These are phyloP conservation scores for Drosophila mercatorum DNA, from an alignment of 2,888 invertebrate genomes.

Conservation along the genomic window DNA sequence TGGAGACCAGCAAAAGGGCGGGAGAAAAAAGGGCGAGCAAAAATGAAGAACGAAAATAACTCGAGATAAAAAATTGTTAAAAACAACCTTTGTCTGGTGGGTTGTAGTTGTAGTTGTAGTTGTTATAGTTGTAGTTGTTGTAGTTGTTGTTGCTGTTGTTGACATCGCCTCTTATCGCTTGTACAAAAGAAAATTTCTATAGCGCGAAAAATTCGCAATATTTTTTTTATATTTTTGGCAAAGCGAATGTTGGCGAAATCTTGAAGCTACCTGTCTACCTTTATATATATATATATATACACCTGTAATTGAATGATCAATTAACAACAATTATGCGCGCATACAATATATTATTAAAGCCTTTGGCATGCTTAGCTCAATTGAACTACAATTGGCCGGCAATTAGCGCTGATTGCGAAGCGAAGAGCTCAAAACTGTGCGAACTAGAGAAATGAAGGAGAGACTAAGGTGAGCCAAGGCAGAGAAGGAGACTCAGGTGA, in stretches of 20 bases:
- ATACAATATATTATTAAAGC: conserved; percentile 11
- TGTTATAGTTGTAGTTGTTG: background rate
- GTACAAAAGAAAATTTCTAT: conserved; percentile 30
- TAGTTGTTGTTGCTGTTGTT: background rate
- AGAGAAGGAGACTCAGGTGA: background rate
- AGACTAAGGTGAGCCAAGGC: background rate
- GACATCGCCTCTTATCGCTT: conserved; percentile 20
- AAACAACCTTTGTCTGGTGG: background rate
- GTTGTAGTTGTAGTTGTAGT: background rate
- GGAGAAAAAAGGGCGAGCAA: background rate
- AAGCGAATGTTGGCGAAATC: conserved; percentile 5
- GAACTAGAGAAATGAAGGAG: background rate
- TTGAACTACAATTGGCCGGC: conserved; percentile 44
- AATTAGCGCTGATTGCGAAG: conserved; percentile 63
- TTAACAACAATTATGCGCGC: conserved; percentile 29
- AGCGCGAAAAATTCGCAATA: background rate
- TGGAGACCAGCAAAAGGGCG: background rate
- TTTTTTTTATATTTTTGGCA: background rate
- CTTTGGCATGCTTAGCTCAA: conserved; percentile 16
- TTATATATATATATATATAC: background rate
- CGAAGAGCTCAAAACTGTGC: conserved; percentile 21
- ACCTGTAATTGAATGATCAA: conserved; percentile 28
- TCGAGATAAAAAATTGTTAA: background rate
- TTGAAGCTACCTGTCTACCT: background rate
- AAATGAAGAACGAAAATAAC: background rate